Conservation (phyloP, 2,888 invertebrate genomes). For the Nemapogon koenigi region DNA sequence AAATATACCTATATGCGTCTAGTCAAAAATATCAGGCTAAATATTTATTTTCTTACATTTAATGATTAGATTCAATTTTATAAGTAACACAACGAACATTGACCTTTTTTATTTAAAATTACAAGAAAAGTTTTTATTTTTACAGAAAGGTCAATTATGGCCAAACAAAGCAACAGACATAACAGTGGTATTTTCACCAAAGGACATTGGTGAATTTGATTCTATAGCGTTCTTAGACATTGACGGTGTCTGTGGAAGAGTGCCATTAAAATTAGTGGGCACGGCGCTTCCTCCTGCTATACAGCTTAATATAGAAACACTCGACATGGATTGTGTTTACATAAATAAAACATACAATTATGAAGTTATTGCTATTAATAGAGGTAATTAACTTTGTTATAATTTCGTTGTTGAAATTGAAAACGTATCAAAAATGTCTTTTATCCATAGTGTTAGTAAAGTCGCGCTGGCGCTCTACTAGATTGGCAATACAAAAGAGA, state of each 20-base stretch:
- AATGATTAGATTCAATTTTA: no score
- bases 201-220: constrained; percentile 51
- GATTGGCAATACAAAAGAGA: no score
- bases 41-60: no score
- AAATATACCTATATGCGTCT: no score
- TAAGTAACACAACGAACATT: not conserved
- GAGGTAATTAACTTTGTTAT: no score
- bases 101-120: not conserved
- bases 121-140: constrained; percentile 13
- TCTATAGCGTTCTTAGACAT: constrained; percentile 65
- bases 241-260: constrained; percentile 56
- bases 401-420: no score
- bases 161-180: constrained; percentile 60
- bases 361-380: constrained; percentile 65
- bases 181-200: constrained; percentile 62
- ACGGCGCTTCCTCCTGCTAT: constrained; percentile 65
- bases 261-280: constrained; percentile 58
- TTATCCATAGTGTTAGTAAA: no score
- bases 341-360: constrained; percentile 65
- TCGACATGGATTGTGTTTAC: constrained; percentile 65
- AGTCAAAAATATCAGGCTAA: no score
- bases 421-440: no score
- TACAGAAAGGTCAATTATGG: constrained; percentile 66
- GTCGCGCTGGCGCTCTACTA: no score
- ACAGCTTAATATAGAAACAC: constrained; percentile 56